Evolutionary conservation across 2,888 invertebrate genomes (phyloP).

Genomic region (Mylabris sibirica): DNA sequence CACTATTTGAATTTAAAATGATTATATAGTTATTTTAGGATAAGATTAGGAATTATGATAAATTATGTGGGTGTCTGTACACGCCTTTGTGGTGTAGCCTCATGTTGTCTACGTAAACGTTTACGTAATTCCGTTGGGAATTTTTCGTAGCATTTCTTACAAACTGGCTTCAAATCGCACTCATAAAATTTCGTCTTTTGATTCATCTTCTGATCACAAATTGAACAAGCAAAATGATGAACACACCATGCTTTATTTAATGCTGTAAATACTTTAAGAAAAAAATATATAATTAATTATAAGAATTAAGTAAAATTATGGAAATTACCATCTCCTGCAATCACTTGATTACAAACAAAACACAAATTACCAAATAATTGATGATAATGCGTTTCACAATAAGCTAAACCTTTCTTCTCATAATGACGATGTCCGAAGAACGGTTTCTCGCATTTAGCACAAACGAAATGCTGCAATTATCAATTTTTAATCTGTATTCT

Average conservation of each 20-base stretch:
- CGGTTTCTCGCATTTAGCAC: constrained; percentile 99
- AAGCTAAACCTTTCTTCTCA: constrained; percentile 97
- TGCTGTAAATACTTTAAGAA: constrained; percentile 88
- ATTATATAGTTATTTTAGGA: background rate
- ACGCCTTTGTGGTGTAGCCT: constrained; percentile 71
- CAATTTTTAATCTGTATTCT: too few species aligned
- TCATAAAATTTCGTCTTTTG: constrained; percentile 99
- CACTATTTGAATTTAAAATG: too few species aligned
- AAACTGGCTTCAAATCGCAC: constrained; percentile 97
- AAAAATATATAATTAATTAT: constrained; percentile 9
- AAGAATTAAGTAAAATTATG: constrained; percentile 14
- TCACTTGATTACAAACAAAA: constrained; percentile 98
- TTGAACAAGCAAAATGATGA: constrained; percentile 96
- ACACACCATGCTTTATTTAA: constrained; percentile 99
- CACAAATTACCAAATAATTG: constrained; percentile 98
- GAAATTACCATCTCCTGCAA: constrained; percentile 90
- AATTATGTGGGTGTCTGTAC: constrained; percentile 41
- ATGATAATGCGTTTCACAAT: constrained; percentile 99
- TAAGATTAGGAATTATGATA: too few species aligned
- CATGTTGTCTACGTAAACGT: constrained; percentile 88
- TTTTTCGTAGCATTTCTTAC: constrained; percentile 97
- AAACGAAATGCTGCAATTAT: constrained; percentile 88
- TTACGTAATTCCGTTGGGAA: constrained; percentile 94
- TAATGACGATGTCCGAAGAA: constrained; percentile 99
- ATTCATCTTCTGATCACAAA: constrained; percentile 95